Base-by-base conservation (phyloP, 1,140 invertebrate genomes). In the Bombus polaris region DNA sequence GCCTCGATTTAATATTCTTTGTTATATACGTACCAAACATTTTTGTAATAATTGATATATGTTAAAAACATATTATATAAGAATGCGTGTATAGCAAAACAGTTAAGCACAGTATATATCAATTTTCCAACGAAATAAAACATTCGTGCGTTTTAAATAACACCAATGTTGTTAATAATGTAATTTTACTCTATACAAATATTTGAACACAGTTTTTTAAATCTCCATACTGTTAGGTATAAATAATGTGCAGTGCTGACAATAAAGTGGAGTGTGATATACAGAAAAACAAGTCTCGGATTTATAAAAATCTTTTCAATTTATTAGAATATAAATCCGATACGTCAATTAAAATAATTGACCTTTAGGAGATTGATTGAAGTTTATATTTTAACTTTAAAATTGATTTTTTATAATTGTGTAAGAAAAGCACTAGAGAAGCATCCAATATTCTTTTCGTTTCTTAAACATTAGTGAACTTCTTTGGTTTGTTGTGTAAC, bases 61-160 rank as follows among this genome's bases (percentile, higher is more conserved):
- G 47, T 81, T 73, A 78, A 72, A 74, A 57, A 65, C 76, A 10
- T 80, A 65, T 83, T 88, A 28, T 79, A 47, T 70, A 66, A 35
- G n/a, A 6, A 66, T 35, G 13, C 15, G 47, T 62, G 65, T 81
- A 70, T 42, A 44, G 4, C 68, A 68, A 22, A 62, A 74, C 78
- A n/a, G 66, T 35, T 76, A 59, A 53, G 37, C 37, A 42, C 5
- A 35, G 5, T 77, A 28, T 53, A 53, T 68, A 32, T 53, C 6
- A 76, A 53, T 68, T 73, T 83, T 75, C n/a, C 25, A 85, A 57
- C 42, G 22, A 72, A 74, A 81, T 39, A 59, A 87, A 35, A 18
- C 59, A 44, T 68, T 13, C 15, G 25, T 18, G 1, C 18, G 5
- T 32, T 66, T 87, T 65, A 53, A 70, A 25, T 70, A 32, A 78